Conservation (phyloP, 92 coral and sea anemone genomes). For the Porites rus region DNA sequence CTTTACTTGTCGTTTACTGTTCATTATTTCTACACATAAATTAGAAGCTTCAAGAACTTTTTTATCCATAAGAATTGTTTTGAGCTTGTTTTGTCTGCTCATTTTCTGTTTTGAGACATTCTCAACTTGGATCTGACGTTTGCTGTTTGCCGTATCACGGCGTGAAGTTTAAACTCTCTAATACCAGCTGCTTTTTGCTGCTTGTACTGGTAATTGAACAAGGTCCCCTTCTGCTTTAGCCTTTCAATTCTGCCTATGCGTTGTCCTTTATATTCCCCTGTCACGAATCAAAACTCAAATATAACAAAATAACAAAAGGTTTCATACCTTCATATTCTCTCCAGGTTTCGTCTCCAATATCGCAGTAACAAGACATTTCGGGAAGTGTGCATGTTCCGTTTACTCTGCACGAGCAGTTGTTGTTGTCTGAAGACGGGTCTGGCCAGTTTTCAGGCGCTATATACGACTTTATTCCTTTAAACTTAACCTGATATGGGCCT, state of each 20-base stretch:
- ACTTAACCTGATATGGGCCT: conserved; percentile 66
- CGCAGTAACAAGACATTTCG: conserved; percentile 82
- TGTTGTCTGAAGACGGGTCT: conserved; percentile 74
- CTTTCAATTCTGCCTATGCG: not conserved
- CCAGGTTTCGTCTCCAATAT: conserved; percentile 90
- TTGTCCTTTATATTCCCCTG: too few species aligned
- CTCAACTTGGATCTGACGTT: too few species aligned
- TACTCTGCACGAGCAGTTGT: conserved; percentile 86
- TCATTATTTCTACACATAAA: too few species aligned
- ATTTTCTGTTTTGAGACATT: too few species aligned
- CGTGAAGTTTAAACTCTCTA: too few species aligned
- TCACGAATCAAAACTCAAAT: not conserved
- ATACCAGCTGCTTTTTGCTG: too few species aligned
- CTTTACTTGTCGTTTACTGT: too few species aligned
- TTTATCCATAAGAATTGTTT: too few species aligned
- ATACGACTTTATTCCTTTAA: conserved; percentile 57
- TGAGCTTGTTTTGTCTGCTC: too few species aligned
- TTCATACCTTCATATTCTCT: conserved; percentile 84
- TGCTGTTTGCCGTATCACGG: too few species aligned
- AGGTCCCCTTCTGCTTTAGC: not conserved
- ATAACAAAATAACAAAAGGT: not conserved
- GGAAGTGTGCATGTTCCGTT: conserved; percentile 79
- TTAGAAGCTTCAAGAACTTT: too few species aligned
- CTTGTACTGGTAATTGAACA: too few species aligned
- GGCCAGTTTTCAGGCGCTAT: conserved; percentile 80